Evolutionary conservation across 2,888 invertebrate genomes (phyloP), one percentile per base, ranked within the genome.

Genomic region (Thelaira solivaga): DNA sequence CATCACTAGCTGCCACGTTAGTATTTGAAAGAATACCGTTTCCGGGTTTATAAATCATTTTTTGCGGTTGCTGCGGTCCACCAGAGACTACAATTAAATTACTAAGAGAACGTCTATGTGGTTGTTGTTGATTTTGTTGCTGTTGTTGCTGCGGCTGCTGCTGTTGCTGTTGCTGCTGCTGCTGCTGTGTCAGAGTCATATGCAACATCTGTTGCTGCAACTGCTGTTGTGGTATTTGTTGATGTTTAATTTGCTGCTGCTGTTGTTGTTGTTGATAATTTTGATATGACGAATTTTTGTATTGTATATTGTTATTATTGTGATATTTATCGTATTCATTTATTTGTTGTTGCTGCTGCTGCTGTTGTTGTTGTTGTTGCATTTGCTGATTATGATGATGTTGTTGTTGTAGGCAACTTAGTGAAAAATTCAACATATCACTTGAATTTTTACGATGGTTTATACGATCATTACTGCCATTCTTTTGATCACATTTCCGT

Each of bases 371-470:
- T 39, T 69, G 68, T 13, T 76, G 71, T 31, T 80, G 75, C 36
- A 72, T 57, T 49, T 82, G 61, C 36, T 71, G 76, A 76, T 76
- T 76, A 65, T 78, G 65, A 53, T 82, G 82, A 41, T 83, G 85
- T 2, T 84, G 83, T 13, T 83, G 83, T 7, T 86, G 86, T 22
- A 84, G 76, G 39, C 84, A 83, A 71, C 62, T 83, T 24, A 85
- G 20, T 13, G 87, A 83, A 77, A 87, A 87, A 67, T 85, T 88
- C 18, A 87, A 62, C 84, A 86, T 85, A 72, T 88, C 88, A 75
- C 84, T 87, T 18, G 89, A 88, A 76, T 88, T 88, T 73, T 89
- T 89, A 18, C 89, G 86, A 81, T 88, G 85, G 81, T 87, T 87
- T 45, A 88, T 86, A 79, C 86, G 85, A 80, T 89, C 89, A 73